phyloP scores from a whole-genome alignment of 2,888 invertebrate genomes.

The Drosophila mercatorum region DNA sequence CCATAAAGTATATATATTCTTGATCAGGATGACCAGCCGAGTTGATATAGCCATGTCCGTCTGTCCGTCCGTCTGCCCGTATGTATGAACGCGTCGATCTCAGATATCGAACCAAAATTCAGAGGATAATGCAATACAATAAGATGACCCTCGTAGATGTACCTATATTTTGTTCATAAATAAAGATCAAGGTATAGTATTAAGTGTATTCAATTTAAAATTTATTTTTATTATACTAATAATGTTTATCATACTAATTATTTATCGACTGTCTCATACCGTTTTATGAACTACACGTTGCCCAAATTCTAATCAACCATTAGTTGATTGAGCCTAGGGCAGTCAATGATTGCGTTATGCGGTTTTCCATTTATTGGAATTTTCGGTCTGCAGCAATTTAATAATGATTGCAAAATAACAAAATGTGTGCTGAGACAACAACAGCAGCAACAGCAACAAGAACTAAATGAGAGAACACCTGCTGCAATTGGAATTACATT shows the following conservation, averaged over 20 bases:
- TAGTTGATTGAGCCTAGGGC: slow-evolving; percentile 43
- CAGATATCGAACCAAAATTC: no score
- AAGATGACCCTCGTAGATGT: not conserved
- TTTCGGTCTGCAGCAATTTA: slow-evolving; percentile 37
- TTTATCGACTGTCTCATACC: not conserved
- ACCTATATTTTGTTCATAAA: no score
- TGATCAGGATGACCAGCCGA: no score
- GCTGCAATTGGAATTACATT: slow-evolving; percentile 73
- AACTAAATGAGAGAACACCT: slow-evolving; percentile 34
- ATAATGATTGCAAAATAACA: slow-evolving; percentile 49
- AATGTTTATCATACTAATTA: not conserved
- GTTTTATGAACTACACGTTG: not conserved
- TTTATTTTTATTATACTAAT: not conserved
- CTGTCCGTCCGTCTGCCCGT: no score
- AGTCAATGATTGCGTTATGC: slow-evolving; percentile 26
- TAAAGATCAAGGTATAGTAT: not conserved
- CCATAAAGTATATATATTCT: no score
- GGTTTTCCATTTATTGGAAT: slow-evolving; percentile 61
- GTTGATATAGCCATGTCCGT: no score
- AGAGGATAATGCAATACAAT: no score
- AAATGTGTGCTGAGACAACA: slow-evolving; percentile 19
- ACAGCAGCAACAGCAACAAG: slow-evolving; percentile 21
- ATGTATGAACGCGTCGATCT: no score
- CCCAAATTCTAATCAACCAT: slow-evolving; percentile 35
- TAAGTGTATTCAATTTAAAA: not conserved